phyloP scores from a whole-genome alignment of 2,113 vertebrate genomes.

The Rhipidura dahli region DNA sequence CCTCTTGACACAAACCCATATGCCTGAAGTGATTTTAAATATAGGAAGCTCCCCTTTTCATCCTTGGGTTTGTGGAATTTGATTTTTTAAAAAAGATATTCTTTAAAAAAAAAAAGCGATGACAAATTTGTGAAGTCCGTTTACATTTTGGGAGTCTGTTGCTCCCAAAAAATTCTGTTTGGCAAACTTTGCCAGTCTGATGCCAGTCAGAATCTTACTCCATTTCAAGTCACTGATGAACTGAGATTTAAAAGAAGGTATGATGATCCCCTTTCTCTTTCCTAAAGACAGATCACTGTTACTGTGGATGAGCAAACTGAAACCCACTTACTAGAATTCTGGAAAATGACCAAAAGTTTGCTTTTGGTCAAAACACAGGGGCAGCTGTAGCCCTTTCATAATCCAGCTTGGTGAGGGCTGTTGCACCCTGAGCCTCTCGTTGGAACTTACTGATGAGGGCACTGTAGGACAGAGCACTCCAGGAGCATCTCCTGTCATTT shows the following conservation, averaged over 20 bases:
- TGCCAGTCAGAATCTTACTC: not conserved
- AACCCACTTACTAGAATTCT: not conserved
- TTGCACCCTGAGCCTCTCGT: not conserved
- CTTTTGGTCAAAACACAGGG: not conserved
- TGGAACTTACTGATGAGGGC: slow-evolving; percentile 33
- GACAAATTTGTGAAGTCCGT: not conserved
- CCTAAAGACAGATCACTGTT: not conserved
- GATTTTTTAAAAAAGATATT: not conserved
- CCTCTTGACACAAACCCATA: not conserved
- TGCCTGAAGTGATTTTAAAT: not conserved
- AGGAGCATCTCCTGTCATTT: not conserved
- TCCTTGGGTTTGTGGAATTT: not conserved
- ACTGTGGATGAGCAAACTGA: not conserved
- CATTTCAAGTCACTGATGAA: not conserved
- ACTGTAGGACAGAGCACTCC: slow-evolving; percentile 26
- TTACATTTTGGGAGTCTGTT: too few relatives aligned
- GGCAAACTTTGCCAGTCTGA: not conserved
- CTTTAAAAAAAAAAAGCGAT: not conserved
- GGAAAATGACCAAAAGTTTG: not conserved
- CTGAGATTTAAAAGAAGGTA: not conserved
- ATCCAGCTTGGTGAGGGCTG: not conserved
- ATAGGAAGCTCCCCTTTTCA: not conserved
- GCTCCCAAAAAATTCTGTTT: not conserved
- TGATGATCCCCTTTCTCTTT: not conserved
- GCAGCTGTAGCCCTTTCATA: not conserved